Percentiles rank a stretch among this genome's conserved stretches.
These are phyloP conservation scores for Polydrusus cervinus DNA, from an alignment of 2,888 invertebrate genomes.

Conservation along the genomic window DNA sequence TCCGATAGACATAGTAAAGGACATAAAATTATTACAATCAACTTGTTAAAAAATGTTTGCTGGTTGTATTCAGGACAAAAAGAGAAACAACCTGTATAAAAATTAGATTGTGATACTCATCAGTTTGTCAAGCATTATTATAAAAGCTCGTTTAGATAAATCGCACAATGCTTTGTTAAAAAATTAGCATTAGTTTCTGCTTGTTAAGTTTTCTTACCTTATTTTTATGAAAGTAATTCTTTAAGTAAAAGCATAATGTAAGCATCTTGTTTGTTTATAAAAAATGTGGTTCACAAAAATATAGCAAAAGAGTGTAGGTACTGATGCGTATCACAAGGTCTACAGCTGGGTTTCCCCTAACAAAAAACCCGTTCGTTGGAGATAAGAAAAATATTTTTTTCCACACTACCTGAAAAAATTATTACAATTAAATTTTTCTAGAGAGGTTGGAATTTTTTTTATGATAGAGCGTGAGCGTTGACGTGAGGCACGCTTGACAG, in stretches of 20 bases:
- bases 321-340: slow-evolving; percentile 14
- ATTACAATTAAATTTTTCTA: no score
- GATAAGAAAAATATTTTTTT: no score
- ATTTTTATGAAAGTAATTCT: slow-evolving; percentile 2
- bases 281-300: not conserved
- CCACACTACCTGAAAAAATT: not conserved
- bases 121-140: slow-evolving; percentile 3
- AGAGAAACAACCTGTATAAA: not conserved
- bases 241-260: slow-evolving; percentile 5
- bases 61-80: no score
- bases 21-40: no score
- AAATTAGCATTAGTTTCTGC: not conserved
- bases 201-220: slow-evolving; percentile 5
- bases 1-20: no score
- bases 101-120: slow-evolving; percentile 9
- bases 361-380: not conserved
- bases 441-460: no score
- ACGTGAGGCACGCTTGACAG: no score
- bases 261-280: slow-evolving; percentile 12
- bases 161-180: not conserved
- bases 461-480: no score
- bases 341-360: not conserved
- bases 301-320: not conserved
- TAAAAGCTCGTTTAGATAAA: slow-evolving; percentile 1
- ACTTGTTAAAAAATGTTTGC: no score